A percentile compares a stretch with the other conserved stretches of the same genome.
Evolutionary conservation across 2,888 invertebrate genomes (phyloP).

Genomic region (Eilema griseolum): DNA sequence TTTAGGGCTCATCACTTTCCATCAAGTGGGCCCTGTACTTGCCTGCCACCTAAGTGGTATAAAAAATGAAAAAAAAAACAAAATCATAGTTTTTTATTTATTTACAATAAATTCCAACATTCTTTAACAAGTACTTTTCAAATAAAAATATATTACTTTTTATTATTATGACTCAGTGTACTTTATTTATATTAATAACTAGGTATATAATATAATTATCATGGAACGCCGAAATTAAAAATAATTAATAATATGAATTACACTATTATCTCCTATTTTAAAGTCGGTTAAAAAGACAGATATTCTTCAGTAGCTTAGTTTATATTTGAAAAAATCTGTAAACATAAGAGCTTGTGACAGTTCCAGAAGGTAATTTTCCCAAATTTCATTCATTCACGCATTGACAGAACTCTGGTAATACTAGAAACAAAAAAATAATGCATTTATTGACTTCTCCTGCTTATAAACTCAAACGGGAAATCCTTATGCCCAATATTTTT

Average conservation of each 20-base stretch:
- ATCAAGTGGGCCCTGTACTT: background rate
- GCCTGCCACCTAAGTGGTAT: background rate
- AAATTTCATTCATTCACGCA: too few relatives aligned
- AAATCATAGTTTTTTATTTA: constrained; percentile 13
- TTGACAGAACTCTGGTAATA: too few relatives aligned
- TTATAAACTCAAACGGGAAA: background rate
- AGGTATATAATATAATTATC: background rate
- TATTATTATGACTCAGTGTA: constrained; percentile 15
- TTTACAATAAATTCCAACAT: constrained; percentile 9
- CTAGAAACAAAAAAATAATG: too few relatives aligned
- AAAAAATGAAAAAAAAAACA: background rate
- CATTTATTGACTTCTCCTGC: too few relatives aligned
- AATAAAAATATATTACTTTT: background rate
- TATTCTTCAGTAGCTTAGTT: background rate
- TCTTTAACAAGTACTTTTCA: background rate
- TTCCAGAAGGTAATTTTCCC: too few relatives aligned
- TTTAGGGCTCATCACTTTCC: background rate
- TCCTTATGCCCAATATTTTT: background rate
- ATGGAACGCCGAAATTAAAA: too few relatives aligned
- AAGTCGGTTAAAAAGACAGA: background rate
- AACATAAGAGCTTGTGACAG: background rate
- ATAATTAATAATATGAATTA: too few relatives aligned
- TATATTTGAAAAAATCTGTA: background rate
- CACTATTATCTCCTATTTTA: too few relatives aligned
- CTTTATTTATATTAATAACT: constrained; percentile 11